Evolutionary conservation across 2,797 vertebrate species (phyloP).

Genomic region (Lophius americanus): DNA sequence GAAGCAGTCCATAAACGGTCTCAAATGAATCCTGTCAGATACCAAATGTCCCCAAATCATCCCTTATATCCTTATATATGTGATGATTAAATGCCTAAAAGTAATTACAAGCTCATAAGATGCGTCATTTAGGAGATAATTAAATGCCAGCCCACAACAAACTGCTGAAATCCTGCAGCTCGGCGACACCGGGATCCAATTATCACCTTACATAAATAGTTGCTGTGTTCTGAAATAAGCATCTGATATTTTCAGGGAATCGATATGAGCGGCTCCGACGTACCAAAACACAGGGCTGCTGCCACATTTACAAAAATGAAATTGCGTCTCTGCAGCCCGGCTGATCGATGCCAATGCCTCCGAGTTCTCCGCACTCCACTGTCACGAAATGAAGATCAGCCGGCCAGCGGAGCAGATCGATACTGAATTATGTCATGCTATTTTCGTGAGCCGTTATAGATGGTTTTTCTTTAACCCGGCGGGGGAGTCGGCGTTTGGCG

Average conservation of each 20-base stretch:
- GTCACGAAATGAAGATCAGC: conserved; percentile 65
- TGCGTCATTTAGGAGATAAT: conserved; percentile 1
- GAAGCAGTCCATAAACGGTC: neutral
- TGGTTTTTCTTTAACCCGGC: conserved; percentile 66
- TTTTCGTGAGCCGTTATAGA: conserved; percentile 74
- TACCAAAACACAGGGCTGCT: conserved; percentile 27
- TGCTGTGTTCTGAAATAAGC: conserved; percentile 16
- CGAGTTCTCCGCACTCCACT: conserved; percentile 47
- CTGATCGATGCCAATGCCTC: conserved; percentile 69
- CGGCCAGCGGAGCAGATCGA: conserved; percentile 71
- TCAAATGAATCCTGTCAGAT: neutral
- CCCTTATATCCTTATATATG: neutral
- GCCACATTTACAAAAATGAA: conserved; percentile 57
- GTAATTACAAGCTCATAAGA: neutral
- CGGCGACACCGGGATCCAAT: conserved; percentile 4
- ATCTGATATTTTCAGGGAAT: conserved; percentile 42
- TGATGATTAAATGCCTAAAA: conserved; percentile 1
- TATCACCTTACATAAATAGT: conserved; percentile 22
- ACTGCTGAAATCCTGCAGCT: neutral
- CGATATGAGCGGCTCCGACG: conserved; percentile 60
- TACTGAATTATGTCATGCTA: conserved; percentile 81
- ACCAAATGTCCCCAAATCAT: neutral
- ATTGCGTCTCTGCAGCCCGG: conserved; percentile 45
- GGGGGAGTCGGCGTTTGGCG: conserved; percentile 26
- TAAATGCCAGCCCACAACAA: neutral